Evolutionary conservation across 2,113 vertebrate species (phyloP).

Genomic region (Ochotona curzoniae): DNA sequence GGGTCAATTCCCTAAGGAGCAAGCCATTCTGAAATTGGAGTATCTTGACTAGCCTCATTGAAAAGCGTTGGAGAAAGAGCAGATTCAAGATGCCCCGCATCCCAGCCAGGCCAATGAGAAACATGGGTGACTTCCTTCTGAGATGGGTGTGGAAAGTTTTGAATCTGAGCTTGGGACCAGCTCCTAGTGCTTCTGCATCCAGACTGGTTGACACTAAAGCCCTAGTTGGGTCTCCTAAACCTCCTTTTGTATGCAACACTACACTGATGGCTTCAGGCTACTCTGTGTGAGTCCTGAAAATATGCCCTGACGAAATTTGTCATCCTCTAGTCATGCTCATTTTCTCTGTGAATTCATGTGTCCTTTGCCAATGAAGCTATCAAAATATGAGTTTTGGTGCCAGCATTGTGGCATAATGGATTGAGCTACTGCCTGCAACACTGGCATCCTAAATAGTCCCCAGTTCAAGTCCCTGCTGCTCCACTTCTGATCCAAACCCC

Average conservation of each 20-base stretch:
- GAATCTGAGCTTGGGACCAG: too few relatives aligned
- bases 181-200: neutral
- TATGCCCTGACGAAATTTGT: neutral
- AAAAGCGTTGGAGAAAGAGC: conserved; percentile 11
- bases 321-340: neutral
- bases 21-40: neutral
- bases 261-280: neutral
- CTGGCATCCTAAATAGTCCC: too few relatives aligned
- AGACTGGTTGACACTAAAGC: neutral
- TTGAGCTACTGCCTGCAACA: too few relatives aligned
- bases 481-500: too few relatives aligned
- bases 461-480: too few relatives aligned
- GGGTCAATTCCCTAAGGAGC: conserved; percentile 32
- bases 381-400: neutral
- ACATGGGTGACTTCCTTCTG: neutral
- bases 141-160: neutral
- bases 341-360: neutral
- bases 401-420: too few relatives aligned
- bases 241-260: neutral
- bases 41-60: neutral
- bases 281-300: neutral
- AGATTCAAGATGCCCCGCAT: neutral
- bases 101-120: neutral
- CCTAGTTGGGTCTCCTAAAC: neutral
- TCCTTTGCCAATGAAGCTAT: conserved; percentile 27